phyloP scores from a whole-genome alignment of 2,113 vertebrate genomes.

The Tonatia bakeri region DNA sequence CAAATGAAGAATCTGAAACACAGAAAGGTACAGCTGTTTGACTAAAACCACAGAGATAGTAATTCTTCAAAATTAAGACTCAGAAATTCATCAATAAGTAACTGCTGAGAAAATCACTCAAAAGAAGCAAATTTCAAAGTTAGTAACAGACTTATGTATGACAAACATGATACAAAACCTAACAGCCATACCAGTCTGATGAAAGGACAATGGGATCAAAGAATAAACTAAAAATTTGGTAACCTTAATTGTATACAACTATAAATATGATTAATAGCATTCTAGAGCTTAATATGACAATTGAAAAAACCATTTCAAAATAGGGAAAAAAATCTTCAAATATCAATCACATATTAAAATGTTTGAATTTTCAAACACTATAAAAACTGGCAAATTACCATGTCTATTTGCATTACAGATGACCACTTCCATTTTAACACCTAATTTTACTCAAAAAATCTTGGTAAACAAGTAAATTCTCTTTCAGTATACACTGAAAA shows the following conservation, averaged over 20 bases:
- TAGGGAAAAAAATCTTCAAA: not conserved
- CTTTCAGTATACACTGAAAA: not conserved
- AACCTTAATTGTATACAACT: not conserved
- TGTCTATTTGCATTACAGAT: not conserved
- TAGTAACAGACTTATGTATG: not conserved
- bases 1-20: not conserved
- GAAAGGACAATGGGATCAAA: not conserved
- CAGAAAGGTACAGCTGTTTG: not conserved
- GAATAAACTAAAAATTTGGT: not conserved
- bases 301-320: not conserved
- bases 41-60: not conserved
- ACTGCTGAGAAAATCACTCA: not conserved
- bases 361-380: not conserved
- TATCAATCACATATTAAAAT: not conserved
- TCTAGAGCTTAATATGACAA: not conserved
- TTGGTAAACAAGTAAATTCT: not conserved
- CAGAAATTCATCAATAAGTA: not conserved
- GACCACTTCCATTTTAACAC: not conserved
- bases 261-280: not conserved
- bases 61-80: constrained; percentile 20
- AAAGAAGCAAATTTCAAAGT: not conserved
- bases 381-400: not conserved
- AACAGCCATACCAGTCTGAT: not conserved
- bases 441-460: not conserved
- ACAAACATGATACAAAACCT: not conserved